phyloP scores from a whole-genome alignment of 2,113 vertebrate species.

The Microcebus tavaratra region DNA sequence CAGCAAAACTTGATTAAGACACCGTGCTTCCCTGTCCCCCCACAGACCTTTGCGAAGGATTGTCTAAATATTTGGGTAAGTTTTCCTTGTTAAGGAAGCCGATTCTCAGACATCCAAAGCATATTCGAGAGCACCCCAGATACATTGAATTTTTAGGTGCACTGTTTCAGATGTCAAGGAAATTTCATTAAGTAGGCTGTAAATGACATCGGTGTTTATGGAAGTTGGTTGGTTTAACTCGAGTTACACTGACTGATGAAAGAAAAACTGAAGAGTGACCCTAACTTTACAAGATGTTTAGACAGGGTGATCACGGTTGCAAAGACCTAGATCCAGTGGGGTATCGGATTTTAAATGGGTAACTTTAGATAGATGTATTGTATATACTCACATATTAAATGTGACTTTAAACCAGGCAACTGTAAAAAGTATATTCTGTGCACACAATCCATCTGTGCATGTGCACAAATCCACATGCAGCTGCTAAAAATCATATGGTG shows the following conservation, averaged over 20 bases:
- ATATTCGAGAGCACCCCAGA: not conserved
- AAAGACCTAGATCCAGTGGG: not conserved
- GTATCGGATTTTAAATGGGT: not conserved
- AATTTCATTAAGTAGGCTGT: not conserved
- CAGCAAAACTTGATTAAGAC: not conserved
- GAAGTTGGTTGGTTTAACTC: not conserved
- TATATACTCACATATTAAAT: not conserved
- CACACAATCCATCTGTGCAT: fast-evolving
- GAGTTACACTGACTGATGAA: not conserved
- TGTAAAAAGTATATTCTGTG: not conserved
- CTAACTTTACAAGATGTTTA: not conserved
- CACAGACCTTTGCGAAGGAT: not conserved
- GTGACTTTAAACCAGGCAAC: not conserved
- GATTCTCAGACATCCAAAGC: not conserved
- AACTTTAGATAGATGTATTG: not conserved
- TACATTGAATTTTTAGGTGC: too few species aligned
- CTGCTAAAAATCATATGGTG: fast-evolving
- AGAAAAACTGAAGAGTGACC: not conserved
- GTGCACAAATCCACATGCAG: fast-evolving
- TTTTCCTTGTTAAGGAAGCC: not conserved
- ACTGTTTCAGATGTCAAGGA: not conserved
- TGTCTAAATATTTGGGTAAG: too few species aligned
- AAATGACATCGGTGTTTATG: not conserved
- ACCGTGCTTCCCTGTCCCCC: not conserved
- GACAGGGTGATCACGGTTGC: not conserved